phyloP scores from a whole-genome alignment of 2,113 vertebrate species.

The Carassius carassius region DNA sequence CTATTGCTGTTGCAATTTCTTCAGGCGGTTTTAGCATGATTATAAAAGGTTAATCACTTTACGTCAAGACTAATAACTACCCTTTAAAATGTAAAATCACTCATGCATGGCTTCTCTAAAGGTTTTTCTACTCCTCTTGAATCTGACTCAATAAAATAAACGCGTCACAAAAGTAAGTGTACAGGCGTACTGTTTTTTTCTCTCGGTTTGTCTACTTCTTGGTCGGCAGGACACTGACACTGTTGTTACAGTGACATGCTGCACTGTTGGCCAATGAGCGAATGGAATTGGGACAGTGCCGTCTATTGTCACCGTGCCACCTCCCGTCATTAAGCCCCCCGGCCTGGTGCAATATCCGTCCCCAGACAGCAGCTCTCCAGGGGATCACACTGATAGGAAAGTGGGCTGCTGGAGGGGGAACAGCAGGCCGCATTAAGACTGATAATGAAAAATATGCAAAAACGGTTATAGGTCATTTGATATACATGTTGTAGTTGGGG shows the following conservation, averaged over 20 bases:
- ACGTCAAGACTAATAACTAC: no score
- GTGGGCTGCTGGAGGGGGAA: neutral
- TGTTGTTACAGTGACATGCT: slow-evolving; percentile 41
- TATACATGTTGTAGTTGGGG: neutral
- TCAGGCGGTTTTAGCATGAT: no score
- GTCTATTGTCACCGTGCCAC: slow-evolving; percentile 45
- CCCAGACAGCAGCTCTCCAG: slow-evolving; percentile 3
- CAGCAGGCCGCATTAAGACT: neutral
- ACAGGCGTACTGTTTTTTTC: neutral
- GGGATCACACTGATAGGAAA: slow-evolving; percentile 37
- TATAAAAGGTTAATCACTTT: no score
- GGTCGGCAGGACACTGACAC: slow-evolving; percentile 9
- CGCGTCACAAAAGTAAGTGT: neutral
- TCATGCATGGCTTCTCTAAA: neutral
- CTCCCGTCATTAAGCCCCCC: slow-evolving; percentile 24
- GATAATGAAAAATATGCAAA: slow-evolving; percentile 4
- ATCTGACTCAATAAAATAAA: slow-evolving; percentile 49
- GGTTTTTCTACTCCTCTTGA: slow-evolving; percentile 37
- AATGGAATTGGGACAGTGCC: slow-evolving; percentile 51
- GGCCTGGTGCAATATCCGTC: slow-evolving; percentile 18
- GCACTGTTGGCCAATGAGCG: slow-evolving; percentile 52
- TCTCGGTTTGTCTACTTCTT: neutral
- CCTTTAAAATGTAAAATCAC: no score
- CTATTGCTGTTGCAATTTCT: no score
- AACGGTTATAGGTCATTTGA: neutral